phyloP scores from a whole-genome alignment of 1,140 invertebrate species.

The Drosophila pachea region DNA sequence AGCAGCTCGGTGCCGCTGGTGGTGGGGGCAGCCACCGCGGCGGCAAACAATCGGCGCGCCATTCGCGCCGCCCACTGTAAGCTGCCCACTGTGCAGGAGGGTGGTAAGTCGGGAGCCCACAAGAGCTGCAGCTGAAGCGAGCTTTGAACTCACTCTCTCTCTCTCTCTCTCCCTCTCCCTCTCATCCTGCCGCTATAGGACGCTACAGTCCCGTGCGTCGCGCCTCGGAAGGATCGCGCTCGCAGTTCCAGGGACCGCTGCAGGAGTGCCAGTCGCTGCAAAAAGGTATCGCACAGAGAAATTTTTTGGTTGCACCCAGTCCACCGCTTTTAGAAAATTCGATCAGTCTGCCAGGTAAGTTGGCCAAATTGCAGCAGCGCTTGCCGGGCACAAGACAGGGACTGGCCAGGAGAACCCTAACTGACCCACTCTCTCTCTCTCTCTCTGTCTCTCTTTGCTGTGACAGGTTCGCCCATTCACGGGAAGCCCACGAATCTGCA shows the following conservation, averaged over 20 bases:
- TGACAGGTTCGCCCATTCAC: conserved; percentile 85
- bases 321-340: conserved; percentile 80
- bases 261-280: conserved; percentile 87
- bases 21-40: conserved; percentile 39
- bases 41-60: conserved; percentile 63
- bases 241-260: conserved; percentile 81
- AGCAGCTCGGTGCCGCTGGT: conserved; percentile 53
- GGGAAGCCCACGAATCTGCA: conserved; percentile 61
- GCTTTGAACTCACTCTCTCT: neutral
- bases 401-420: neutral
- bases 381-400: neutral
- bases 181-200: conserved; percentile 51
- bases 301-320: conserved; percentile 79
- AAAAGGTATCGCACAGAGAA: conserved; percentile 81
- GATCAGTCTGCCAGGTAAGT: conserved; percentile 77
- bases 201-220: conserved; percentile 93
- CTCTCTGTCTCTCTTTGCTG: conserved; percentile 10
- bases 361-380: conserved; percentile 2
- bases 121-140: neutral
- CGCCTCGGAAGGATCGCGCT: conserved; percentile 84
- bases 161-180: conserved; percentile 5
- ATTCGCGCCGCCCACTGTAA: conserved; percentile 71
- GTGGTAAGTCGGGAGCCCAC: conserved; percentile 78
- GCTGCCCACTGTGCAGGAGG: conserved; percentile 82
- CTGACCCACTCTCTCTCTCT: conserved; percentile 14